These are phyloP conservation scores for Chloroceryle amazona DNA, from an alignment of 2,797 vertebrate genomes.

Conservation along the genomic window DNA sequence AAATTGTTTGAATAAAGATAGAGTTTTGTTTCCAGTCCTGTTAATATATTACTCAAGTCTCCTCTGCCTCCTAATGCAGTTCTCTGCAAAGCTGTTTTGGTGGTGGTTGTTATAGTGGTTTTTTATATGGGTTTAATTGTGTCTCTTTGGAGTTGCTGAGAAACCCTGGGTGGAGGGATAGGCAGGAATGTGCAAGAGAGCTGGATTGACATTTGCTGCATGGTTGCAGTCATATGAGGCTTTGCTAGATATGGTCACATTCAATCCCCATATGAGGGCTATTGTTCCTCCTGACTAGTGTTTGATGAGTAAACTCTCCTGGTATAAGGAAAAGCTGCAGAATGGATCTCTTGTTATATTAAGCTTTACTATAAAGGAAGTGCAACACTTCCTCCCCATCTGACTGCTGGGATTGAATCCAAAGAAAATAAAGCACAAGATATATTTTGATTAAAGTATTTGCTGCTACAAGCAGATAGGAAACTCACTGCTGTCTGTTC, in stretches of 20 bases:
- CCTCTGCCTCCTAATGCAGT: neutral
- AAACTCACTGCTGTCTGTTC: neutral
- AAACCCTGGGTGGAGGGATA: neutral
- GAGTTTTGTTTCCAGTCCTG: neutral
- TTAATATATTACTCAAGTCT: neutral
- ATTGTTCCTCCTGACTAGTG: neutral
- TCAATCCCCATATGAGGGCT: neutral
- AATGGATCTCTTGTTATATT: neutral
- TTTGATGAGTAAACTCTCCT: neutral
- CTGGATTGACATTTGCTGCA: neutral
- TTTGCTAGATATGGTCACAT: neutral
- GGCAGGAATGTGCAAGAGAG: neutral
- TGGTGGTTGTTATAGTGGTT: neutral
- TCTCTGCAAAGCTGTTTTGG: neutral
- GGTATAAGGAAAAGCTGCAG: neutral
- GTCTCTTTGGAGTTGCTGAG: neutral
- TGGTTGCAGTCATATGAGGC: neutral
- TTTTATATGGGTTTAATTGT: neutral
- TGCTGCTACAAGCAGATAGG: neutral
- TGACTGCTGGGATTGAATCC: constrained; percentile 39
- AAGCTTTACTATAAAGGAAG: neutral
- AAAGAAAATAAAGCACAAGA: neutral
- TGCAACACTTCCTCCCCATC: neutral
- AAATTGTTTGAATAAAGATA: neutral
- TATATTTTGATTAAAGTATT: neutral